Evolutionary conservation across 2,797 vertebrate genomes (phyloP), one percentile per base, ranked within the genome.

Genomic region (Furcifer pardalis): DNA sequence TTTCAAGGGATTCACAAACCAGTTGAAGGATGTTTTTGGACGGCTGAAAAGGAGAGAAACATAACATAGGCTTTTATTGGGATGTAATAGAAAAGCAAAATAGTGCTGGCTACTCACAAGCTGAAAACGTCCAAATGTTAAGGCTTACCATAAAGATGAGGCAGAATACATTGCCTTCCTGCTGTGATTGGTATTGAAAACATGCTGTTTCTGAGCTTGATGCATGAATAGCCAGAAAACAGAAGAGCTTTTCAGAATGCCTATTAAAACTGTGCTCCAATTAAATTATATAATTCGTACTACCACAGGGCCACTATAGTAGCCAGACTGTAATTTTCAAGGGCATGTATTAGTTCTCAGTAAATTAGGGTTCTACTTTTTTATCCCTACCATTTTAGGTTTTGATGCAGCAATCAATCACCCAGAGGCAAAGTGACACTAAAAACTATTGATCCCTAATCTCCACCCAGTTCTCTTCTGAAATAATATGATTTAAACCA

Each of bases 1-100:
- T 95, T 98, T 99, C 95, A 99, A 81, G 0, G 97, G 98, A 89
- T 99, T 99, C 92, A 98, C 85, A 44, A 99, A 97, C 98, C 98
- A 99, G 94, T 93, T 96, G 93, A 99, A 99, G 86, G 96, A 97
- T 7, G 97, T 98, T 94, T 97, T 97, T 56, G 98, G 98, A 25
- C 97, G 96, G 88, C 98, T 99, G 89, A 25, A 79, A 79, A 1
- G 66, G 4, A 37, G 5, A 30, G 79, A 10, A 75, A 81, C 5
- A 60, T 62, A 89, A 1, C 32, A 71, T 19, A 87, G 15, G n/a
- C 12, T 90, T 68, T 32, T 23, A 21, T 1, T 7, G 30, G 46
- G 7, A 3, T 8, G 15, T 21, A 1, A 23, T 23, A 78, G 4
- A 40, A 32, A 72, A 79, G 25, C 23, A 7, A n/a, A 17, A 4